These are phyloP conservation scores for Lampris megalopsis DNA, from an alignment of 2,113 vertebrate species.

Conservation along the genomic window DNA sequence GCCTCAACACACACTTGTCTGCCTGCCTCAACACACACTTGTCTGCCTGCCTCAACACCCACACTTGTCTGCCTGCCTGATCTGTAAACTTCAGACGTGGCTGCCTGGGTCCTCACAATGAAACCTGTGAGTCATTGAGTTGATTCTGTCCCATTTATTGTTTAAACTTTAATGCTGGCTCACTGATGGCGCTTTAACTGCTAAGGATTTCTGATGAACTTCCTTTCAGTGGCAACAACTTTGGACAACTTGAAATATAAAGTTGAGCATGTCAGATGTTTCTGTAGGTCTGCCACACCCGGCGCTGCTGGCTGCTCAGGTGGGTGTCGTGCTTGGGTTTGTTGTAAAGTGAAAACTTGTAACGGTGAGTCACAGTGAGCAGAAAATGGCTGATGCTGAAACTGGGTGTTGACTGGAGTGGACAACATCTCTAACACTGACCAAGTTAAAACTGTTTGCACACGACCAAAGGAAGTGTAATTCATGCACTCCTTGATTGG, in stretches of 20 bases:
- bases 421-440: too few relatives aligned
- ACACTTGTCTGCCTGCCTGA: not conserved
- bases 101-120: not conserved
- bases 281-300: not conserved
- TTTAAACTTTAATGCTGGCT: constrained; percentile 43
- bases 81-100: constrained; percentile 19
- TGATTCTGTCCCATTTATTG: constrained; percentile 22
- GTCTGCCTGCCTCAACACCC: too few relatives aligned
- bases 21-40: not conserved
- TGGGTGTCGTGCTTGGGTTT: not conserved
- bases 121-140: constrained; percentile 40
- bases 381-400: too few relatives aligned
- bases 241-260: constrained; percentile 26
- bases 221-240: constrained; percentile 53
- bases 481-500: too few relatives aligned
- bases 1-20: too few relatives aligned
- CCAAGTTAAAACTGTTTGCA: not conserved
- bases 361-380: too few relatives aligned
- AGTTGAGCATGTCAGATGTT: not conserved
- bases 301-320: not conserved
- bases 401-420: too few relatives aligned
- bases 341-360: too few relatives aligned
- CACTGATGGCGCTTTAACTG: constrained; percentile 30
- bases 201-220: constrained; percentile 43
- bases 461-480: too few relatives aligned